Conservation (phyloP, 2,888 invertebrate genomes). For the Pseudoips prasinana region DNA sequence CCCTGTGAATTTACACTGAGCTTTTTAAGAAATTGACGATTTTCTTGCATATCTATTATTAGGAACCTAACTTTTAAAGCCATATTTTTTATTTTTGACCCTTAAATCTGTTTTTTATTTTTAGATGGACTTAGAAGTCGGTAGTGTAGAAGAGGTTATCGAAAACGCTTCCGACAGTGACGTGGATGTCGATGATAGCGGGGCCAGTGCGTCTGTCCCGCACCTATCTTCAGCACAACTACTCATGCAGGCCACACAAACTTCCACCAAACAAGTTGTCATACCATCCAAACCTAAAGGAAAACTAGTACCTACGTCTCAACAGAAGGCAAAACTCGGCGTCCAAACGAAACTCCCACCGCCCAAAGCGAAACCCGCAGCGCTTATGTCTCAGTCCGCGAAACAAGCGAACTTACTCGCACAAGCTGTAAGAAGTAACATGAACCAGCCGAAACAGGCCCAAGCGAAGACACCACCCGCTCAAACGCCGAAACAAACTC, state of each 20-base stretch:
- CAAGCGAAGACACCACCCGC: slow-evolving; percentile 25
- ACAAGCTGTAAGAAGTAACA: slow-evolving; percentile 43
- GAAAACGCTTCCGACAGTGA: slow-evolving; percentile 69
- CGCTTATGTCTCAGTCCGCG: slow-evolving; percentile 51
- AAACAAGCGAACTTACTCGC: slow-evolving; percentile 51
- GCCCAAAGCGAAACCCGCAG: slow-evolving; percentile 38
- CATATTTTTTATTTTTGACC: no score
- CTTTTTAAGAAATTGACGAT: no score
- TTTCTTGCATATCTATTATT: no score
- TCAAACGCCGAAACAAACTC: slow-evolving; percentile 27
- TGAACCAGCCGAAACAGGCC: slow-evolving; percentile 31
- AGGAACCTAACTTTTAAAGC: no score
- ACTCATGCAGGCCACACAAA: slow-evolving; percentile 62
- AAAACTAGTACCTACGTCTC: slow-evolving; percentile 44
- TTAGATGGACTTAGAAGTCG: slow-evolving; percentile 58
- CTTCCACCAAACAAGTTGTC: slow-evolving; percentile 28
- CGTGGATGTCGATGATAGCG: slow-evolving; percentile 69
- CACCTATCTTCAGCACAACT: slow-evolving; percentile 67
- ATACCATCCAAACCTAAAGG: slow-evolving; percentile 37
- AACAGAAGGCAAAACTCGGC: slow-evolving; percentile 39
- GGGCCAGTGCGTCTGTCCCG: slow-evolving; percentile 35
- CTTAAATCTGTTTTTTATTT: background rate
- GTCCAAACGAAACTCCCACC: slow-evolving; percentile 27
- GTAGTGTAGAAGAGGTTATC: slow-evolving; percentile 50
- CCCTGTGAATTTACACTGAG: no score